Percentiles rank a stretch among this genome's conserved stretches.
phyloP scores from a whole-genome alignment of 2,888 invertebrate species.

The Standfussiana lucernea region DNA sequence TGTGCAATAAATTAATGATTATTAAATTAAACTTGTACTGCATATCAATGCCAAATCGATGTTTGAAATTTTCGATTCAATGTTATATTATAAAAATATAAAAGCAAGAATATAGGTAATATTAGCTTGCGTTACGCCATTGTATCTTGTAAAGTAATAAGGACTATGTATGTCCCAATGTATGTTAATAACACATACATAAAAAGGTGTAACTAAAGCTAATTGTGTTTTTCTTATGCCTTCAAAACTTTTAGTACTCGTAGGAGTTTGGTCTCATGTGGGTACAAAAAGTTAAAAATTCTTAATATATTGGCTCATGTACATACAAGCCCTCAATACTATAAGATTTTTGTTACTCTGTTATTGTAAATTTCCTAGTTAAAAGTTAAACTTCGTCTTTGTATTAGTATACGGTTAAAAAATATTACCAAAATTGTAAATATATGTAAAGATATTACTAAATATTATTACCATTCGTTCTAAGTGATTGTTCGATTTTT shows the following conservation, averaged over 20 bases:
- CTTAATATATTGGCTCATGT: constrained; percentile 79
- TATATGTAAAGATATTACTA: constrained; percentile 90
- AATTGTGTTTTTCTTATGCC: constrained; percentile 36
- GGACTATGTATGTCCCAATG: constrained; percentile 10
- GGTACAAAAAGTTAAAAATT: constrained; percentile 44
- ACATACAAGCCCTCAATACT: constrained; percentile 79
- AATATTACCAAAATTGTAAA: constrained; percentile 89
- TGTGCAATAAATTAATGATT: constrained; percentile 86
- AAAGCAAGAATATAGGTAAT: constrained; percentile 50
- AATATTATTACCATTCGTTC: constrained; percentile 90
- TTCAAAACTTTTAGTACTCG: constrained; percentile 34
- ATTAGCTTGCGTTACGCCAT: constrained; percentile 48
- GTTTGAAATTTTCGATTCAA: constrained; percentile 76
- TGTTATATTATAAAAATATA: constrained; percentile 53
- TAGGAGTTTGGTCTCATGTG: constrained; percentile 12
- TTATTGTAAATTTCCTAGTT: constrained; percentile 85
- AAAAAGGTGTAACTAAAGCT: constrained; percentile 38
- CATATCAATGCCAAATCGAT: constrained; percentile 89
- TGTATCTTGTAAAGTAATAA: constrained; percentile 28
- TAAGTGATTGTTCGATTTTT: constrained; percentile 90
- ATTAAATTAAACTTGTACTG: constrained; percentile 80
- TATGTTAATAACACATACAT: constrained; percentile 15
- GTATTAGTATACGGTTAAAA: constrained; percentile 89
- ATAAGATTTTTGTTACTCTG: constrained; percentile 85
- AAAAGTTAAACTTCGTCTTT: constrained; percentile 85